Conservation (phyloP, 2,797 vertebrate species). For the Myripristis jacobus region DNA sequence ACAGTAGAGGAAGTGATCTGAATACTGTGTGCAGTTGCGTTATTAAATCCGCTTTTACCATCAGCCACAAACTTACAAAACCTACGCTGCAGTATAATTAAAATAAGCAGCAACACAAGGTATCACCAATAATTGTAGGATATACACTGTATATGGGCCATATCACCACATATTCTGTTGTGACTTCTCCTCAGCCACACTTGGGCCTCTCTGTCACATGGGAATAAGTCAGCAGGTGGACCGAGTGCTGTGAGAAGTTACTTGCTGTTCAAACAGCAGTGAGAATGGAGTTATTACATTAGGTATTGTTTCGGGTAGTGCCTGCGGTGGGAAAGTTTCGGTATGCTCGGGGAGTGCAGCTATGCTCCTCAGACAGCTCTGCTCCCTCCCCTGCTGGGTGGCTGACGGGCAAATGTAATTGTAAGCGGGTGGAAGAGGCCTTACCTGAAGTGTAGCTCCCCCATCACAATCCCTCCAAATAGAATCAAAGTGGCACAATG, state of each 20-base stretch:
- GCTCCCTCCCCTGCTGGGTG: slow-evolving; percentile 63
- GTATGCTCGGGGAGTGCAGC: slow-evolving; percentile 47
- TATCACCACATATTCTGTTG: no score
- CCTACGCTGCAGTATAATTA: no score
- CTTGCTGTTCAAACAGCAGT: not conserved
- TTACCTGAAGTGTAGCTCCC: slow-evolving; percentile 71
- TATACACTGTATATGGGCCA: no score
- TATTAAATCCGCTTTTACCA: no score
- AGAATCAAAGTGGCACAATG: slow-evolving; percentile 80
- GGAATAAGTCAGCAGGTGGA: slow-evolving; percentile 15
- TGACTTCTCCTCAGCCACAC: no score
- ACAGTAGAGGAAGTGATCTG: no score
- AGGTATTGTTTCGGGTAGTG: slow-evolving; percentile 36
- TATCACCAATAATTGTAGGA: no score
- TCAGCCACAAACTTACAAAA: no score
- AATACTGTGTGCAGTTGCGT: no score
- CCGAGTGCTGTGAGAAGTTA: slow-evolving; percentile 27
- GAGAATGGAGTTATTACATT: slow-evolving; percentile 14
- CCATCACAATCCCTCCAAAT: slow-evolving; percentile 71
- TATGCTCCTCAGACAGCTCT: slow-evolving; percentile 42
- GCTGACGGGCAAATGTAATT: slow-evolving; percentile 71
- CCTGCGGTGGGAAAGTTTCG: slow-evolving; percentile 40
- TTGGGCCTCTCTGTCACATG: not conserved
- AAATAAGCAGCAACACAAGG: no score
- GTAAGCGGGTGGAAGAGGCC: slow-evolving; percentile 62